Evolutionary conservation across 1,140 invertebrate genomes (phyloP).

Genomic region (Globodera ellingtonae): DNA sequence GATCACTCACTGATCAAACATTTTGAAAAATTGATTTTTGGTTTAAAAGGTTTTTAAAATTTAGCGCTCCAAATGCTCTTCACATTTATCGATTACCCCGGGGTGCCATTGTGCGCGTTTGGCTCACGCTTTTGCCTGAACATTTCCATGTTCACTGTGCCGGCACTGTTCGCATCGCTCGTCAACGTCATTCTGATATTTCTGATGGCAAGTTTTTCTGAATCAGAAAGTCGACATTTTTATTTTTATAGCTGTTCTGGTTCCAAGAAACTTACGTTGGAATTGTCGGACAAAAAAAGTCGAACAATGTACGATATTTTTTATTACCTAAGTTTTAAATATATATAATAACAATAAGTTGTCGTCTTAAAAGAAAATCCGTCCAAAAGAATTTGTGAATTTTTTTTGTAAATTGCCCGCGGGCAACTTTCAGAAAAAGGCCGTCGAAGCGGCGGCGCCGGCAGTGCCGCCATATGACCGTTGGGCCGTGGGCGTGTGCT

Average conservation of each 20-base stretch:
- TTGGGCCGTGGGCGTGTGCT: constrained; percentile 31
- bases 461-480: constrained; percentile 35
- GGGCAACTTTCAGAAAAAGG: constrained; percentile 13
- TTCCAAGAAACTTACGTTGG: constrained; percentile 33
- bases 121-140: neutral
- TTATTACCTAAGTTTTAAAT: no score
- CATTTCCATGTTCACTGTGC: constrained; percentile 39
- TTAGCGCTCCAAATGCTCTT: constrained; percentile 39
- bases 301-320: neutral
- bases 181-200: constrained; percentile 29
- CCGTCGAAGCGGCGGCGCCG: neutral
- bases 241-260: constrained; percentile 16
- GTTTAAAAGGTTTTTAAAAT: neutral
- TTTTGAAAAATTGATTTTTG: no score
- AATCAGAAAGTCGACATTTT: neutral
- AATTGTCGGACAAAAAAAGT: constrained; percentile 13
- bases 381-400: no score
- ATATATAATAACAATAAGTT: no score
- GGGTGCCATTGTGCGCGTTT: constrained; percentile 3
- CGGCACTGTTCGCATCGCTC: constrained; percentile 27
- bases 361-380: no score
- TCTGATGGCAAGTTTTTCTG: neutral
- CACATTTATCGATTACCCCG: constrained; percentile 38
- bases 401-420: no score
- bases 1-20: no score